A percentile compares a stretch with the other conserved stretches of the same genome.
These are phyloP conservation scores for Bovichtus variegatus DNA, from an alignment of 2,797 vertebrate genomes.

Conservation along the genomic window DNA sequence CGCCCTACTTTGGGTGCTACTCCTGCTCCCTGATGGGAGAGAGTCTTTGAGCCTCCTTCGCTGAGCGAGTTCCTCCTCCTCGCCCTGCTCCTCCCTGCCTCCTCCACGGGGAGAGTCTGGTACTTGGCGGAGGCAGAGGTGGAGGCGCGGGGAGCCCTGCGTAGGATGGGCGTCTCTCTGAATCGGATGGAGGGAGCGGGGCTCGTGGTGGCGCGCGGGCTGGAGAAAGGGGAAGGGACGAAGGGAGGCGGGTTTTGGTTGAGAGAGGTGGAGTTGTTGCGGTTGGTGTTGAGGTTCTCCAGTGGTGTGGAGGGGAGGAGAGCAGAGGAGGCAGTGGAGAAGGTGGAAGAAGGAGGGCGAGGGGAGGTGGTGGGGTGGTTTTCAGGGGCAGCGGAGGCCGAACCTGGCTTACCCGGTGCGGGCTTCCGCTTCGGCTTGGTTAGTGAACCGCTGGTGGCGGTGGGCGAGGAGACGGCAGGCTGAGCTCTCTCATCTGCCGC, in stretches of 20 bases:
- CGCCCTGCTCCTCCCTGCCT: constrained; percentile 78
- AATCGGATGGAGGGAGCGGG: constrained; percentile 78
- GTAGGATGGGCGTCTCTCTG: constrained; percentile 87
- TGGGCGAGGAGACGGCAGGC: constrained; percentile 43
- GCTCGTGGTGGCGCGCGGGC: constrained; percentile 81
- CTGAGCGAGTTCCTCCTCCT: constrained; percentile 92
- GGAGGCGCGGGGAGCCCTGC: constrained; percentile 83
- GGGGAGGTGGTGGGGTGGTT: constrained; percentile 40
- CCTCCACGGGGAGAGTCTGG: constrained; percentile 91
- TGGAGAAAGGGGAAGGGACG: constrained; percentile 59
- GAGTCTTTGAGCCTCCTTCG: constrained; percentile 82
- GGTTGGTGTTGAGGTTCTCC: constrained; percentile 96
- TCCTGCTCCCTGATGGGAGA: constrained; percentile 51
- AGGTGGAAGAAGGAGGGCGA: constrained; percentile 51
- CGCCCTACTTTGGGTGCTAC: constrained; percentile 68
- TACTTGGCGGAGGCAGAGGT: constrained; percentile 90
- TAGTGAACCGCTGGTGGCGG: constrained; percentile 72
- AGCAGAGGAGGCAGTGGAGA: constrained; percentile 57
- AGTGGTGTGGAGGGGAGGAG: constrained; percentile 70
- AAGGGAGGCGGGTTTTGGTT: constrained; percentile 81
- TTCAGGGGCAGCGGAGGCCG: constrained; percentile 57
- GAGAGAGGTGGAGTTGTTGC: constrained; percentile 95
- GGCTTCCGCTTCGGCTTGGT: constrained; percentile 92
- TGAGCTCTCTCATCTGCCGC: constrained; percentile 48
- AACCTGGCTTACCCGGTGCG: constrained; percentile 80